Base-by-base conservation (phyloP, 2,797 vertebrate genomes). In the Chelon auratus region DNA sequence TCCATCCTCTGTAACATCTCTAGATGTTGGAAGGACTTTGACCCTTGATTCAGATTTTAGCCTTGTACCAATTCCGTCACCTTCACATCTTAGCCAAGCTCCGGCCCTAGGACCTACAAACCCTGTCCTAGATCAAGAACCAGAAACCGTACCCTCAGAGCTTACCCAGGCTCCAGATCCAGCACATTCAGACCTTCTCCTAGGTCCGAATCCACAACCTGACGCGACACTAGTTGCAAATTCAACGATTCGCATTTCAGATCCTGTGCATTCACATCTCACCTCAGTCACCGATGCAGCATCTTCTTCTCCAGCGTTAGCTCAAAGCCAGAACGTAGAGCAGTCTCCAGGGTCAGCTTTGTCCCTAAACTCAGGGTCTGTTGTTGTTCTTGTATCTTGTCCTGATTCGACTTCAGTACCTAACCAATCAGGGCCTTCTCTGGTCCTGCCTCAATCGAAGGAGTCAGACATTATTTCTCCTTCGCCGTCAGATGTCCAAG, bases 1-100 rank as follows among this genome's bases (percentile, higher is more conserved):
- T 48, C 81, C 78, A 47, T 39, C 62, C 7, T 56, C 68, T 36
- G 60, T 17, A 52, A 51, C 53, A 4, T 8, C 66, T 17, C 64
- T 74, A 55, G 76, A 88, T 50, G 61, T 22, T 71, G 78, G 62
- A 45, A 90, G 80, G 62, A 82, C 76, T 77, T 72, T 86, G 66
- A 9, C 45, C 20, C 57, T 70, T 1, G 75, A 79, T 57, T 45
- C 43, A 50, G 72, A 20, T 73, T 53, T 40, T 37, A 68, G 61
- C 42, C 67, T 75, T 64, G 59, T 80, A 42, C 57, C 70, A 52
- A 39, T 75, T 39, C 43, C 4, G 8, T 57, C 22, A 52, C 24
- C 42, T 42, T 53, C 60, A 61, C 39, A 70, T 37, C 37, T 30
- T 52, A 50, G 43, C 56, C 63, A 55, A 45, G 13, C 12, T 18